Conservation (phyloP, 2,888 invertebrate species). For the Drosophila nigricruria region DNA sequence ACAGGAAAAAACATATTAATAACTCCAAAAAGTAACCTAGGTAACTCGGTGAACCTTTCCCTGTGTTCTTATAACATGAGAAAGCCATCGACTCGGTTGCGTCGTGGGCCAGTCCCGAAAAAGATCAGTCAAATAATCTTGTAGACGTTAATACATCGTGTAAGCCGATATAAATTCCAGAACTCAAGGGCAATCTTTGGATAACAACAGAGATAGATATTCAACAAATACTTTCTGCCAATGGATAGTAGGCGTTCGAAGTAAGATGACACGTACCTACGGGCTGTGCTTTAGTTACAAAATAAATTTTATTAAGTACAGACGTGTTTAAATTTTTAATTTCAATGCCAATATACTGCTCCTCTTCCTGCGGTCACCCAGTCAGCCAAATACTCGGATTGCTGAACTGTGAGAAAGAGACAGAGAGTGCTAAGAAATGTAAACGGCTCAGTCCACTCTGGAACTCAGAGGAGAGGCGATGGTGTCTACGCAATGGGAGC, state of each 20-base stretch:
- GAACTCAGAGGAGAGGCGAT: slow-evolving; percentile 30
- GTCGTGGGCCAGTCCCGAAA: no score
- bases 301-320: slow-evolving; percentile 22
- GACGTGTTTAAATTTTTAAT: slow-evolving; percentile 10
- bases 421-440: slow-evolving; percentile 22
- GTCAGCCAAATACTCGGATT: slow-evolving; percentile 3
- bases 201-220: no score
- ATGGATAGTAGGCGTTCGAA: not conserved
- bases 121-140: no score
- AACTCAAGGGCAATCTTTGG: no score
- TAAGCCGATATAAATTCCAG: no score
- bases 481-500: slow-evolving; percentile 37
- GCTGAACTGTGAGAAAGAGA: slow-evolving; percentile 14
- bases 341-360: slow-evolving; percentile 25
- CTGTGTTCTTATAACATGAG: not conserved
- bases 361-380: slow-evolving; percentile 33
- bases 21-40: no score
- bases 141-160: no score
- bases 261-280: not conserved
- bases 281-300: not conserved
- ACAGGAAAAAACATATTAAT: no score
- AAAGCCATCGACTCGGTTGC: slow-evolving; percentile 18
- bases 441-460: not conserved
- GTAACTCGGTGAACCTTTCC: no score
- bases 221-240: not conserved